A percentile compares a stretch with the other conserved stretches of the same genome.
These are phyloP conservation scores for Takifugu flavidus DNA, from an alignment of 2,113 vertebrate species.

Conservation along the genomic window DNA sequence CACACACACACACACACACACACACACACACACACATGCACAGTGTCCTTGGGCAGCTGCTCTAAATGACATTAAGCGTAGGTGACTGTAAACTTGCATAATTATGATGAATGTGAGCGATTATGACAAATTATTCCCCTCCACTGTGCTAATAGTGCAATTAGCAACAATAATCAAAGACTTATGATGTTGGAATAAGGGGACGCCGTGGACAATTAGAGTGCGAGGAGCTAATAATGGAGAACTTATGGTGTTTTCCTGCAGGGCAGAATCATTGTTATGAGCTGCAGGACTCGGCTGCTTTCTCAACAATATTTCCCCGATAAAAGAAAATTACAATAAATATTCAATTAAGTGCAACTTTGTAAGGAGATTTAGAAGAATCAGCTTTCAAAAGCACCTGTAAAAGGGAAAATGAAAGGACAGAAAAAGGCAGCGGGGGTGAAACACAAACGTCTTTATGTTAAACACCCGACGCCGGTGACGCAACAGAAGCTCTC, in stretches of 20 bases:
- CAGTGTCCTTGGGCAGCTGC: conserved; percentile 47
- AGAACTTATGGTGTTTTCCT: conserved; percentile 48
- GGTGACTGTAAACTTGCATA: conserved; percentile 65
- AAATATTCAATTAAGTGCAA: conserved; percentile 36
- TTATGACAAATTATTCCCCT: conserved; percentile 58
- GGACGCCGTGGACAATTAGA: conserved; percentile 58
- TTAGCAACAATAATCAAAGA: conserved; percentile 70
- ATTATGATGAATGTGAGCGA: conserved; percentile 68
- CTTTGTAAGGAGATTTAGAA: conserved; percentile 2
- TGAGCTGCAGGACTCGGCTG: conserved; percentile 28
- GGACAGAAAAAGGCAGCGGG: too few relatives aligned
- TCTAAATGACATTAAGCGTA: conserved; percentile 55
- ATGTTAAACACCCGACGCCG: too few relatives aligned
- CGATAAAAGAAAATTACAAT: conserved; percentile 48
- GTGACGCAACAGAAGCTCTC: too few relatives aligned
- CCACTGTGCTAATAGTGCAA: conserved; percentile 63
- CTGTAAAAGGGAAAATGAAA: too few relatives aligned
- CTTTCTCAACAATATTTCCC: conserved; percentile 27
- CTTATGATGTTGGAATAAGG: conserved; percentile 64
- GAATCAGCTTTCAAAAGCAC: neutral
- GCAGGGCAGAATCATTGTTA: conserved; percentile 25
- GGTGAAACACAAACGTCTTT: too few relatives aligned
- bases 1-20: conserved; percentile 39
- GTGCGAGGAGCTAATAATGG: conserved; percentile 41
- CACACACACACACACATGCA: conserved; percentile 18